Evolutionary conservation across 2,797 vertebrate genomes (phyloP).

Genomic region (Bradypus variegatus): DNA sequence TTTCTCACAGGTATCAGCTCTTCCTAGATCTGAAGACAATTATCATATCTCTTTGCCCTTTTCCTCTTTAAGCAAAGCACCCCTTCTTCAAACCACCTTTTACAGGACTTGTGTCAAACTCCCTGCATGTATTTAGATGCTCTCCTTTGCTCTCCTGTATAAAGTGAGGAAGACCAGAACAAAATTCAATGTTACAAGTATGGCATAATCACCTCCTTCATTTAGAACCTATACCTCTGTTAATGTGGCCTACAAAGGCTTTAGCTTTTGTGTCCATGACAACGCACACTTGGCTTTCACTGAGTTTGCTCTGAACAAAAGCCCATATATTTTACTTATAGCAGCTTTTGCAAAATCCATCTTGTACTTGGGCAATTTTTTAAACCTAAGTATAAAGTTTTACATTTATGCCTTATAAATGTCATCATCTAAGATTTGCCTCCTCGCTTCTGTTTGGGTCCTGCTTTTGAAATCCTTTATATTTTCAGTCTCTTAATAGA

Average conservation of each 20-base stretch:
- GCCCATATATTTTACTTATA: not conserved
- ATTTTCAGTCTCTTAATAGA: not conserved
- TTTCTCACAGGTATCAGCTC: not conserved
- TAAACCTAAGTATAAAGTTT: slow-evolving; percentile 41
- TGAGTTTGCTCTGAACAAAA: not conserved
- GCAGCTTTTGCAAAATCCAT: not conserved
- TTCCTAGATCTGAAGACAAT: not conserved
- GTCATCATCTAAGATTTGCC: slow-evolving; percentile 43
- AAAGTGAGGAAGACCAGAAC: not conserved
- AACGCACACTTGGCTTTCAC: not conserved
- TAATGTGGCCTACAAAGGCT: not conserved
- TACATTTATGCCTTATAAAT: slow-evolving; percentile 53
- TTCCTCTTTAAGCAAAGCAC: not conserved
- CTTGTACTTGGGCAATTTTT: slow-evolving; percentile 19
- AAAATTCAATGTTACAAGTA: not conserved
- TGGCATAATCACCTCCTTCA: not conserved
- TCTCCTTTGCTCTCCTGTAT: not conserved
- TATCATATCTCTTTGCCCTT: not conserved
- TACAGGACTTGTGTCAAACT: not conserved
- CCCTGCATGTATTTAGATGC: not conserved
- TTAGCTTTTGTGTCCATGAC: not conserved
- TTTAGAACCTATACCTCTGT: not conserved
- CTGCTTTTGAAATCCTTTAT: not conserved
- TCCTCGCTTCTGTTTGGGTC: slow-evolving; percentile 30
- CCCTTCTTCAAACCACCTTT: not conserved